A percentile compares a stretch with the other conserved stretches of the same genome.
Conservation (phyloP, 1,140 invertebrate genomes). For the Diabrotica undecimpunctata region DNA sequence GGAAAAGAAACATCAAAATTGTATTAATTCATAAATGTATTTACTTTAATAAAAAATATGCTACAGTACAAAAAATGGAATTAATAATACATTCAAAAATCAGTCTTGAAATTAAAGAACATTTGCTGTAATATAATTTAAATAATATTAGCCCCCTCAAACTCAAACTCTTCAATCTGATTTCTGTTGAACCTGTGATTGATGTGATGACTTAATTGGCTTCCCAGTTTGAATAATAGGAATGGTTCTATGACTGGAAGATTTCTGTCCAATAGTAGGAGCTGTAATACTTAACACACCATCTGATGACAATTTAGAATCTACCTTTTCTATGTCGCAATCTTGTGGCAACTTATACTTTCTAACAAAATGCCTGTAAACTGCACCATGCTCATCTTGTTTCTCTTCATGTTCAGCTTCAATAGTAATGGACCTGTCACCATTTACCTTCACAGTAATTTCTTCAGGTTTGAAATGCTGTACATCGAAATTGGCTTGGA, state of each 20-base stretch:
- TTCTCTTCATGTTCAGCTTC: conserved; percentile 70
- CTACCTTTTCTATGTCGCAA: conserved; percentile 52
- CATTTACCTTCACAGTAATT: conserved; percentile 70
- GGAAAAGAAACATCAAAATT: too few species aligned
- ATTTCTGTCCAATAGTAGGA: conserved; percentile 42
- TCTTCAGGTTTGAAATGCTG: conserved; percentile 51
- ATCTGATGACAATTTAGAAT: conserved; percentile 59
- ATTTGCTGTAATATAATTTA: too few species aligned
- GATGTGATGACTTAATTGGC: conserved; percentile 16
- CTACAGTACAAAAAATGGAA: too few species aligned
- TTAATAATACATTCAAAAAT: too few species aligned
- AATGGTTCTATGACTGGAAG: conserved; percentile 21
- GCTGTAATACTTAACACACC: conserved; percentile 59
- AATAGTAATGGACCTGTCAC: conserved; percentile 61
- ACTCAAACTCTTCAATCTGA: too few species aligned
- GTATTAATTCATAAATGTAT: too few species aligned
- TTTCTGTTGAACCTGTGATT: too few species aligned
- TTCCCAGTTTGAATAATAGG: conserved; percentile 31
- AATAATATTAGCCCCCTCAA: too few species aligned
- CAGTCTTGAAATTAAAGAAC: too few species aligned
- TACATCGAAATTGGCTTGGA: conserved; percentile 59
- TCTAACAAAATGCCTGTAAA: conserved; percentile 64
- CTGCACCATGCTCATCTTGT: conserved; percentile 60
- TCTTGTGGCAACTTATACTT: conserved; percentile 61
- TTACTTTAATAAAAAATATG: too few species aligned